Base-by-base conservation (phyloP, 2,888 invertebrate genomes). In the Shargacucullia verbasci region DNA sequence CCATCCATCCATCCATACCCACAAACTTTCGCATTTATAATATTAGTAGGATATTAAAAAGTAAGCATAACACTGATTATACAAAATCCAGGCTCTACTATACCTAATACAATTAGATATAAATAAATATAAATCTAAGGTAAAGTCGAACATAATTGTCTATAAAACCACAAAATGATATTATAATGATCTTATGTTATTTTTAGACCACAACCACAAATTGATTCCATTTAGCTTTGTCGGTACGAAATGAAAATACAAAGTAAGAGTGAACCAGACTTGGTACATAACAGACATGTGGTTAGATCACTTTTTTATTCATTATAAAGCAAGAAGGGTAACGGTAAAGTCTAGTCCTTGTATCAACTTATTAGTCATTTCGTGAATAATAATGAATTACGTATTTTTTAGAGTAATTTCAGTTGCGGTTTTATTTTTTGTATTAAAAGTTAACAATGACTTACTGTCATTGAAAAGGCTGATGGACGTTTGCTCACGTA, bases 121-220 rank as follows among this genome's bases (percentile, higher is more conserved):
- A n/a, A n/a, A n/a, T n/a, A n/a, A n/a, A n/a, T 20, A 20, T 20
- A 38, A 10, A 10, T 8, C 11, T 15, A 11, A 12, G 11, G 15
- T 4, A 38, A 38, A 33, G 11, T 5, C n/a, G n/a, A n/a, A n/a
- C n/a, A n/a, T n/a, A n/a, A n/a, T 33, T 33, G 11, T 8, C 8
- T 8, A 10, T 29, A 34, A 49, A 49, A 50, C 57, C 62, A 59
- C 59, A 65, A 38, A 59, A 38, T 44, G 10, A 43, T 47, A 43
- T 47, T 38, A 43, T 20, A 41, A 37, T 15, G 9, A 0, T 33
- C 33, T 31, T 29, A 35, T n/a, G n/a, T n/a, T n/a, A n/a, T n/a
- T n/a, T 39, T 39, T 55, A 55, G 11, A 65, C n/a, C 7, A 33
- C 20, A 66, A 59, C 66, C 54, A 25, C 66, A 66, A 55, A 63